Evolutionary conservation across 2,797 vertebrate species (phyloP).

Genomic region (Leuciscus waleckii): DNA sequence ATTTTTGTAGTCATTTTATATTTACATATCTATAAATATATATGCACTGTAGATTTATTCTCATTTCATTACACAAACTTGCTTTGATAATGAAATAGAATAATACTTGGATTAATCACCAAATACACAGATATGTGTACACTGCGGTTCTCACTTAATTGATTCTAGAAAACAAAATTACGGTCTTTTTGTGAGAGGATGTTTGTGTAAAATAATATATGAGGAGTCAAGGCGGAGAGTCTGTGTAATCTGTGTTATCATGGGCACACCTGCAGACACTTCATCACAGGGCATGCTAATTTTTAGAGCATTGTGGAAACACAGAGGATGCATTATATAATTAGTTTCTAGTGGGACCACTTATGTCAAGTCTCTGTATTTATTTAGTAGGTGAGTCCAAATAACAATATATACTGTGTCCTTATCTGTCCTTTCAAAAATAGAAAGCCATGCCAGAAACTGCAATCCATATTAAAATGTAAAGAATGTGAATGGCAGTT

Average conservation of each 20-base stretch:
- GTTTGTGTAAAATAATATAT: conserved; percentile 40
- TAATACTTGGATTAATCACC: not conserved
- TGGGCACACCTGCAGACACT: conserved; percentile 69
- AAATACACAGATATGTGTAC: not conserved
- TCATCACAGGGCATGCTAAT: conserved; percentile 62
- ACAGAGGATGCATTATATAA: conserved; percentile 52
- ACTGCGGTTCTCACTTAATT: conserved; percentile 2
- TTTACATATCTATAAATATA: not conserved
- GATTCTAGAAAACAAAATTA: conserved; percentile 16
- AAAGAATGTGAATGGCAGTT: not conserved
- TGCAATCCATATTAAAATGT: conserved; percentile 5
- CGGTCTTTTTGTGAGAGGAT: conserved; percentile 2
- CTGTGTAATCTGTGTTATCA: conserved; percentile 69
- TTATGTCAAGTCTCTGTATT: conserved; percentile 45
- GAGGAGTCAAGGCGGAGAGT: conserved; percentile 46
- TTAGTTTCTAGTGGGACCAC: conserved; percentile 53
- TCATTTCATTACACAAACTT: not conserved
- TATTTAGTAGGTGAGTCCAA: conserved; percentile 23
- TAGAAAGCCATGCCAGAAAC: not conserved
- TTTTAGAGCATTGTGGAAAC: conserved; percentile 58
- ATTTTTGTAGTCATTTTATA: not conserved
- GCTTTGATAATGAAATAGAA: not conserved
- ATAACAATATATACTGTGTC: conserved; percentile 17
- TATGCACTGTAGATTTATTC: not conserved
- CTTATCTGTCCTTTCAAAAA: conserved; percentile 23